These are phyloP conservation scores for Neoaliturus tenellus DNA, from an alignment of 2,888 invertebrate genomes.

Conservation along the genomic window DNA sequence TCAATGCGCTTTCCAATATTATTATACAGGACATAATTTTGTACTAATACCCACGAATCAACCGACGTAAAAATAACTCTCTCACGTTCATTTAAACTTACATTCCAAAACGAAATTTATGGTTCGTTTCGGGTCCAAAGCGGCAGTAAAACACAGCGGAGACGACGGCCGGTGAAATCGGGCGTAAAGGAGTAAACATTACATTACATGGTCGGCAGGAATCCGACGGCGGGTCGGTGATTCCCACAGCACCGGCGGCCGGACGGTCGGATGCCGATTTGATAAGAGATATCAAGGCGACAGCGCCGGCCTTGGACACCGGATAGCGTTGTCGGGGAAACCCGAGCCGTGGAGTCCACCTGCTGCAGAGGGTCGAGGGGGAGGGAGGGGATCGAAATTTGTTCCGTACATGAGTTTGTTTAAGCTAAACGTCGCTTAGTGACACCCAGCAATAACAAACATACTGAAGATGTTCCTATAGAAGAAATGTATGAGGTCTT, in stretches of 20 bases:
- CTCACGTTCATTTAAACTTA: neutral
- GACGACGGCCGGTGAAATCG: neutral
- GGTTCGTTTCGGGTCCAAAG: neutral
- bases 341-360: neutral
- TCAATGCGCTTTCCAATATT: too few relatives aligned
- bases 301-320: slow-evolving; percentile 23
- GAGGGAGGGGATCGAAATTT: neutral
- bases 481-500: too few relatives aligned
- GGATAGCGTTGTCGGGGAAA: slow-evolving; percentile 41
- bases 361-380: neutral
- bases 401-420: too few relatives aligned
- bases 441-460: too few relatives aligned
- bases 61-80: neutral
- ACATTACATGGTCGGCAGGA: slow-evolving; percentile 1
- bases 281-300: slow-evolving; percentile 41
- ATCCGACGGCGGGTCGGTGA: neutral
- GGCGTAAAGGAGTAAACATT: slow-evolving; percentile 2
- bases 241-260: neutral
- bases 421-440: too few relatives aligned
- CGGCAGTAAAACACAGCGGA: neutral
- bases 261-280: slow-evolving; percentile 29
- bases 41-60: too few relatives aligned
- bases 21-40: too few relatives aligned
- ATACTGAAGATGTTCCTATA: too few relatives aligned
- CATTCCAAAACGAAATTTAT: neutral